These are phyloP conservation scores for Apodemia zela DNA, from an alignment of 2,888 invertebrate genomes.

Conservation along the genomic window DNA sequence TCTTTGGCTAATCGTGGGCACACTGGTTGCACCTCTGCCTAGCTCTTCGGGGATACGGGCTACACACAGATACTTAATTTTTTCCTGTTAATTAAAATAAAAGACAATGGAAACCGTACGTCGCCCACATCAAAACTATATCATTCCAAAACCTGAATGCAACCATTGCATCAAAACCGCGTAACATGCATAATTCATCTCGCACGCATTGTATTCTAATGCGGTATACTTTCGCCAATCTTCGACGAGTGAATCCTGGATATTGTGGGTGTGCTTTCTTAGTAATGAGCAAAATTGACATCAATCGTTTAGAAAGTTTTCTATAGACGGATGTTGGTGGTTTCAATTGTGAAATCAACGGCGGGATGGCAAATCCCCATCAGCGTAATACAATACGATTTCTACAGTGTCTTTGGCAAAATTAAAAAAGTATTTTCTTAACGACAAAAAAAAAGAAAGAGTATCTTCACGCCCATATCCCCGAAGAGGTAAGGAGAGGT, in stretches of 20 bases:
- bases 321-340: conserved; percentile 16
- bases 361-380: neutral
- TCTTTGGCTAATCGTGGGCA: too few relatives aligned
- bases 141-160: conserved; percentile 45
- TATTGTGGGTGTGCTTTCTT: conserved; percentile 42
- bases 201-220: conserved; percentile 76
- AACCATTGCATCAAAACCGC: conserved; percentile 59
- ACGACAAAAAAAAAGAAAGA: too few relatives aligned
- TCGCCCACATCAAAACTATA: conserved; percentile 37
- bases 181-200: conserved; percentile 65
- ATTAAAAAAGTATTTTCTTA: too few relatives aligned
- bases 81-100: conserved; percentile 1
- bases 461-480: too few relatives aligned
- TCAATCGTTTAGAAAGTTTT: conserved; percentile 22
- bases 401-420: too few relatives aligned
- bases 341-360: conserved; percentile 17
- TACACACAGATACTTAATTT: too few relatives aligned
- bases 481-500: too few relatives aligned
- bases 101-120: conserved; percentile 6
- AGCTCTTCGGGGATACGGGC: too few relatives aligned
- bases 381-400: too few relatives aligned
- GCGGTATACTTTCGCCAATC: conserved; percentile 71
- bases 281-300: conserved; percentile 18
- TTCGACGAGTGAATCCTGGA: conserved; percentile 55
- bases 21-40: too few relatives aligned